Evolutionary conservation across 2,888 invertebrate species (phyloP).

Genomic region (Agonopterix heracliana): DNA sequence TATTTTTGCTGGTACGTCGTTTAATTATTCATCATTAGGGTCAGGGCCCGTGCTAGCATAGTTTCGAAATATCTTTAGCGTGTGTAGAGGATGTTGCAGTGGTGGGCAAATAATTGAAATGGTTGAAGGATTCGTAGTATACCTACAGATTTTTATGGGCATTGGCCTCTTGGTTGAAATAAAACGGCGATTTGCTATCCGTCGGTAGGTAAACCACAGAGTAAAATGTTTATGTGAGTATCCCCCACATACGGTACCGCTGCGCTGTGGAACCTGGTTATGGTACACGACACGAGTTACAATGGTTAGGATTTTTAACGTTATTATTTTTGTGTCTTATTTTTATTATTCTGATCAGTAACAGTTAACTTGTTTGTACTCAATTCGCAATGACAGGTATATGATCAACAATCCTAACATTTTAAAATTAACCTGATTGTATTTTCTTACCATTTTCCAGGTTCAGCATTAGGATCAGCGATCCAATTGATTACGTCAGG

Average conservation of each 20-base stretch:
- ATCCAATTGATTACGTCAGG: conserved; percentile 71
- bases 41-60: not conserved
- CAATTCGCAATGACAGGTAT: not conserved
- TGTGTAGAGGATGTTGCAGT: not conserved
- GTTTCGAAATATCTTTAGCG: too few relatives aligned
- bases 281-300: too few relatives aligned
- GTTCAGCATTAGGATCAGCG: conserved; percentile 76
- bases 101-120: not conserved
- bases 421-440: not conserved
- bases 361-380: not conserved
- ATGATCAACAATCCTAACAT: not conserved
- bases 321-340: not conserved
- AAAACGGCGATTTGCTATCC: too few relatives aligned
- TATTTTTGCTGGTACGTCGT: not conserved
- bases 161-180: too few relatives aligned
- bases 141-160: too few relatives aligned
- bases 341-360: not conserved
- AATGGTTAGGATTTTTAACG: not conserved
- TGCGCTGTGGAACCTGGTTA: too few relatives aligned
- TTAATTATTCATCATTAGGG: not conserved
- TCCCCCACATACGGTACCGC: too few relatives aligned
- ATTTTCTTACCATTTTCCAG: conserved; percentile 26
- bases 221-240: too few relatives aligned
- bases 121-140: not conserved
- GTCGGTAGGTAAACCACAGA: too few relatives aligned